phyloP scores from a whole-genome alignment of 2,888 invertebrate genomes.

The Pteria penguin region DNA sequence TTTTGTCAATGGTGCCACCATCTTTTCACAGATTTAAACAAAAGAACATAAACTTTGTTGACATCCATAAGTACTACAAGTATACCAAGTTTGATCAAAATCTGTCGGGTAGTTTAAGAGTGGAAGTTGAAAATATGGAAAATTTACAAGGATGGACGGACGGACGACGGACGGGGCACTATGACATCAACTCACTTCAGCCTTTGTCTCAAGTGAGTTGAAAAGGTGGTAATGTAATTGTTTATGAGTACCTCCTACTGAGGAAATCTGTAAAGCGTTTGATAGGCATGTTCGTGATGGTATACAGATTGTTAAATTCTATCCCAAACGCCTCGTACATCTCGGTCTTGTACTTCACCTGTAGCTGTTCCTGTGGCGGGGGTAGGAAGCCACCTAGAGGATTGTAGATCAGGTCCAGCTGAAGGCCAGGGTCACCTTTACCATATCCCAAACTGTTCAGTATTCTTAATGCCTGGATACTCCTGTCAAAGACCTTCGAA shows the following conservation, averaged over 20 bases:
- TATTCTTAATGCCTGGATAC: constrained; percentile 58
- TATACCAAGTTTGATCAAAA: no score
- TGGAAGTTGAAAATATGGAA: no score
- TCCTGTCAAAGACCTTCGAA: constrained; percentile 63
- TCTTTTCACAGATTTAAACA: no score
- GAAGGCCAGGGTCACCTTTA: constrained; percentile 50
- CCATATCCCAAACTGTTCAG: constrained; percentile 64
- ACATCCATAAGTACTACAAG: no score
- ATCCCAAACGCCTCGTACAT: constrained; percentile 61
- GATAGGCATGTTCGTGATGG: constrained; percentile 70
- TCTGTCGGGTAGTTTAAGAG: no score
- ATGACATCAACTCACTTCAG: no score
- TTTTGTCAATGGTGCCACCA: no score
- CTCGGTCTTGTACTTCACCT: constrained; percentile 61
- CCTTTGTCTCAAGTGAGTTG: no score
- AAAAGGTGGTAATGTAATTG: no score
- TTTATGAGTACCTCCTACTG: constrained; percentile 54
- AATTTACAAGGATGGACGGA: no score
- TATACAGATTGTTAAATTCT: constrained; percentile 63
- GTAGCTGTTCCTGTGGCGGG: constrained; percentile 59
- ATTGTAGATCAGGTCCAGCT: constrained; percentile 65
- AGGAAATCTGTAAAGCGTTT: constrained; percentile 69
- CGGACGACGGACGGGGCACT: no score
- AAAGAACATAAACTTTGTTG: no score
- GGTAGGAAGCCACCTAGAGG: constrained; percentile 67